Evolutionary conservation across 2,797 vertebrate species (phyloP).

Genomic region (Euphonia xanthogaster): DNA sequence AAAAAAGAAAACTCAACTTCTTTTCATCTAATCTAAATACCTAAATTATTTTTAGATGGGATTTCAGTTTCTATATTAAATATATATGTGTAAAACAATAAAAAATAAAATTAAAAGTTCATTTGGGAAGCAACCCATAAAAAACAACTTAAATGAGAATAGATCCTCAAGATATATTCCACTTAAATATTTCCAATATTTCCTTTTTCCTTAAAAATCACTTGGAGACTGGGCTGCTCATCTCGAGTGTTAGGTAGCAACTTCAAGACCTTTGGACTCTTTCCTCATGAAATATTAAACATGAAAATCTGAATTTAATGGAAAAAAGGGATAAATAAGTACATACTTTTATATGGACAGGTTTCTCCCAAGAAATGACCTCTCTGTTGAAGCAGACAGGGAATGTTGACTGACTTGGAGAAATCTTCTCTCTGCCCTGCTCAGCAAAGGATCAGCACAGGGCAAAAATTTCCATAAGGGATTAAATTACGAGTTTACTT

Average conservation of each 20-base stretch:
- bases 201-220: background rate
- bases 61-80: background rate
- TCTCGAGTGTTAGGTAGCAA: background rate
- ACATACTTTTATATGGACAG: accelerated
- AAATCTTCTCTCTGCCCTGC: background rate
- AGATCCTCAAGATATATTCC: background rate
- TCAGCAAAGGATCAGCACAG: accelerated
- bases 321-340: background rate
- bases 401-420: background rate
- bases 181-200: background rate
- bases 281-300: background rate
- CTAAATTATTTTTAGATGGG: accelerated
- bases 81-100: background rate
- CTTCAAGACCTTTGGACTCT: background rate
- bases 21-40: background rate
- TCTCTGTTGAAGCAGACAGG: background rate
- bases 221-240: background rate
- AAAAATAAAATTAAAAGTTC: background rate
- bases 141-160: background rate
- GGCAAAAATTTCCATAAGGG: background rate
- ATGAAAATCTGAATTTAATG: background rate
- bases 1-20: accelerated
- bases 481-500: background rate
- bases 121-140: background rate
- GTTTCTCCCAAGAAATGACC: background rate